phyloP scores from a whole-genome alignment of 2,888 invertebrate species.

The Axea sp. region DNA sequence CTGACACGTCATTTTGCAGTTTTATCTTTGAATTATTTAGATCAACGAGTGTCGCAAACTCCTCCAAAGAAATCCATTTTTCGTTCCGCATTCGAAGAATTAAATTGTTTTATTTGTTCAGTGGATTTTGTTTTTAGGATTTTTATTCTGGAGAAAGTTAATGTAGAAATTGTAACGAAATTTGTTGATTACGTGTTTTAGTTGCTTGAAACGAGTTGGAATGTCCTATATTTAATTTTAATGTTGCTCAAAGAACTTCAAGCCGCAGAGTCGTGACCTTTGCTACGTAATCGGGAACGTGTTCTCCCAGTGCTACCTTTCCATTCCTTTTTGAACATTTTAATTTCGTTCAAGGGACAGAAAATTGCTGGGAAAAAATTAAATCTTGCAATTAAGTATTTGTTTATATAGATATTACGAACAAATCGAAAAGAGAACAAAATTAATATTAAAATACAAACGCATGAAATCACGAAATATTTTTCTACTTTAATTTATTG shows the following conservation, averaged over 20 bases:
- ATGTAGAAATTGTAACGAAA: constrained; percentile 33
- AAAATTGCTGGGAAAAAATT: constrained; percentile 48
- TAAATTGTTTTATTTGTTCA: background rate
- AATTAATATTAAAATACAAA: constrained; percentile 13
- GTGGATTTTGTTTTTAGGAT: background rate
- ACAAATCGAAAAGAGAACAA: constrained; percentile 9
- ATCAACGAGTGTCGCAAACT: background rate
- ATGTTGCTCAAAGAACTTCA: constrained; percentile 49
- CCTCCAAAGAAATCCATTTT: background rate
- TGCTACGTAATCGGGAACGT: constrained; percentile 51
- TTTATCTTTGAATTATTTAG: constrained; percentile 24
- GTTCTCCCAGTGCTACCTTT: constrained; percentile 26
- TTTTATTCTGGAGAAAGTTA: constrained; percentile 7
- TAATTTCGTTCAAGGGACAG: constrained; percentile 48
- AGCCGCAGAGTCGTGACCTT: constrained; percentile 41
- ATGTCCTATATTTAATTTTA: constrained; percentile 47
- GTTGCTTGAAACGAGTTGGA: constrained; percentile 15
- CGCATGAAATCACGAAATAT: background rate
- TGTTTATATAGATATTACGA: constrained; percentile 30
- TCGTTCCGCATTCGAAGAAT: too few species aligned
- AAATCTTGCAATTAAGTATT: constrained; percentile 44
- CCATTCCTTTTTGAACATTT: constrained; percentile 41
- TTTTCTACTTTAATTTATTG: too few species aligned
- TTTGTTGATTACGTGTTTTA: constrained; percentile 35
- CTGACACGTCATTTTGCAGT: constrained; percentile 21